Conservation (phyloP, 2,888 invertebrate species). For the Spisula subtruncata region DNA sequence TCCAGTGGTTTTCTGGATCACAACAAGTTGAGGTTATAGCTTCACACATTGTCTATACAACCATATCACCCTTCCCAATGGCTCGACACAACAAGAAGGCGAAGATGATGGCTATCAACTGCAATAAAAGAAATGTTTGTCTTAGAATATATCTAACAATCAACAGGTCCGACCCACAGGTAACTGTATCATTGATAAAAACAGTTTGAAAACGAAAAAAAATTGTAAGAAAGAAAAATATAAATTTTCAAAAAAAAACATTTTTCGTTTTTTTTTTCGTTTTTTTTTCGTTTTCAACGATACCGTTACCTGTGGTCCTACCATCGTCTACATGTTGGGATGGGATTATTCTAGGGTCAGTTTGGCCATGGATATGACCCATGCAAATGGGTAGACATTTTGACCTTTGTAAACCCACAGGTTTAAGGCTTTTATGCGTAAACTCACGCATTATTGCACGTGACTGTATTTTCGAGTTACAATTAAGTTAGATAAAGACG, state of each 20-base stretch:
- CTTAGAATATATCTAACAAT: neutral
- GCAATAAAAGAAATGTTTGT: conserved; percentile 34
- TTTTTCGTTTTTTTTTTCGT: no score
- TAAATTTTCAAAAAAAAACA: no score
- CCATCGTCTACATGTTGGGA: no score
- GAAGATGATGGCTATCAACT: conserved; percentile 62
- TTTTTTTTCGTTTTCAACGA: no score
- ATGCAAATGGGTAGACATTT: neutral
- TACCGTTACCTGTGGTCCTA: no score
- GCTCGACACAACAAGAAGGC: conserved; percentile 63
- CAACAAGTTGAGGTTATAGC: neutral
- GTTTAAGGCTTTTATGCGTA: no score
- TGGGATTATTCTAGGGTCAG: neutral
- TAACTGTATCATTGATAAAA: no score
- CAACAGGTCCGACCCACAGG: no score
- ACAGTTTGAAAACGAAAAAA: no score
- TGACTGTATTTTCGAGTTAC: neutral
- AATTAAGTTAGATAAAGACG: neutral
- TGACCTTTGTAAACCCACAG: neutral
- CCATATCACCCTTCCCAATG: conserved; percentile 54
- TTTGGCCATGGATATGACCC: neutral
- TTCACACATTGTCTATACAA: conserved; percentile 42
- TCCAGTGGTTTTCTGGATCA: no score
- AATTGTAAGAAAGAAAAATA: no score
- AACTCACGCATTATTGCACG: no score